Conservation (phyloP, 2,797 vertebrate species). For the Setipinna tenuifilis region DNA sequence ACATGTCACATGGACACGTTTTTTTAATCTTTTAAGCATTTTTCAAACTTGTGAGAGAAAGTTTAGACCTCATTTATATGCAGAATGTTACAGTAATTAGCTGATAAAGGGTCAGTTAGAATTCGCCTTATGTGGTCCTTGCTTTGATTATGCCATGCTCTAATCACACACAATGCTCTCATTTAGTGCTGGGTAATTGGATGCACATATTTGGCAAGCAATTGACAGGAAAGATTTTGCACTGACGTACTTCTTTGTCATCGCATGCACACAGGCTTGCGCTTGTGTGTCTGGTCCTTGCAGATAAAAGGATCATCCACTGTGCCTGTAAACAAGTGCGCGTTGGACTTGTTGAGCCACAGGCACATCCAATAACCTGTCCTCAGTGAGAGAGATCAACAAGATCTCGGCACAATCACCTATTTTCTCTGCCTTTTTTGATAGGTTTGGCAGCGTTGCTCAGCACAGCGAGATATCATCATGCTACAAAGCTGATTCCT, state of each 20-base stretch:
- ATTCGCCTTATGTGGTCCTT: conserved; percentile 14
- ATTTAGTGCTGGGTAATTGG: conserved; percentile 50
- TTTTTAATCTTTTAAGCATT: neutral
- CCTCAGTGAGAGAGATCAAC: neutral
- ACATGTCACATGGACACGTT: neutral
- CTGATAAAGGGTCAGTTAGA: neutral
- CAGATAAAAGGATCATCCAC: conserved; percentile 27
- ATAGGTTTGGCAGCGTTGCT: neutral
- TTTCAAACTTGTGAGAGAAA: neutral
- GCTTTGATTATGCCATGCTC: conserved; percentile 45
- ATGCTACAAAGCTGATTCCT: neutral
- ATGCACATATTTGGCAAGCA: conserved; percentile 42
- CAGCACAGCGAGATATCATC: neutral
- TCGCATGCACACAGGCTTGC: conserved; percentile 38
- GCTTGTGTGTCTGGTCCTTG: neutral
- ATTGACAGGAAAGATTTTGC: conserved; percentile 36
- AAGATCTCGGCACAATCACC: conserved; percentile 18
- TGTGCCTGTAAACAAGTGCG: conserved; percentile 21
- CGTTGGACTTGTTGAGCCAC: conserved; percentile 24
- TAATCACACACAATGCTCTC: conserved; percentile 45
- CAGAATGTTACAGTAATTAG: neutral
- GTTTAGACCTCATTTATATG: neutral
- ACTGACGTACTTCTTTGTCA: conserved; percentile 53
- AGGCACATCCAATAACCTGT: neutral
- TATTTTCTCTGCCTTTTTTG: conserved; percentile 36